Evolutionary conservation across 2,113 vertebrate species (phyloP), one percentile per base, ranked within the genome.

Genomic region (Sebastes schlegelii): DNA sequence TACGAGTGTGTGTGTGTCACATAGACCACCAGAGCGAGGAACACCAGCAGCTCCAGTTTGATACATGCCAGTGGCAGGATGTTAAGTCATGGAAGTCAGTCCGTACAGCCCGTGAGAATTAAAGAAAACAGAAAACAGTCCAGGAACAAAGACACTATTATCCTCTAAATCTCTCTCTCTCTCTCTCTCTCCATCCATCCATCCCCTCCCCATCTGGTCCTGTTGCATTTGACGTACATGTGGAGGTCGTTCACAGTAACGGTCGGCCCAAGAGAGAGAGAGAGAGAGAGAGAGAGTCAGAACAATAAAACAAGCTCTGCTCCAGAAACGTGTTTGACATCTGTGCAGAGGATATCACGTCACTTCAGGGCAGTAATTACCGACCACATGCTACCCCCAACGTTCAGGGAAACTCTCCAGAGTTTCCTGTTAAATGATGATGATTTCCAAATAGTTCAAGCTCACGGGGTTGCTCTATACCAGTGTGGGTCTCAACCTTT

Each of bases 121-220:
- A 19, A 5, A 72, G n/a, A 61, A 58, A 76, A 42, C 16, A 9
- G 42, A 68, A 57, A 60, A 34, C 19, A 48, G 42, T 1, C n/a
- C 19, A 21, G 75, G 74, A 92, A 92, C 89, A 92, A 93, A 90
- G 75, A 68, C 19, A 5, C 62, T 64, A 55, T 89, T 93, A 74
- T 91, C 43, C 70, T 87, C 64, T 63, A 14, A 23, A 19, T 58
- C 58, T n/a, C 26, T 68, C 55, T 42, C 71, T 45, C 12, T 51
- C 49, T 55, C 52, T n/a, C 6, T n/a, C n/a, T 57, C 54, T 21
- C 46, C 61, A 14, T 34, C 63, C 40, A 4, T 46, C 21, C 5
- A 14, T 23, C 45, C 45, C 57, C 63, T 23, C n/a, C 16, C 48
- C 51, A 66, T 45, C 21, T 76, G 34, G 40, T 1, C 58, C 34